Percentiles rank a stretch among this genome's conserved stretches.
phyloP scores from a whole-genome alignment of 2,888 invertebrate species.

The Chesias legatella region DNA sequence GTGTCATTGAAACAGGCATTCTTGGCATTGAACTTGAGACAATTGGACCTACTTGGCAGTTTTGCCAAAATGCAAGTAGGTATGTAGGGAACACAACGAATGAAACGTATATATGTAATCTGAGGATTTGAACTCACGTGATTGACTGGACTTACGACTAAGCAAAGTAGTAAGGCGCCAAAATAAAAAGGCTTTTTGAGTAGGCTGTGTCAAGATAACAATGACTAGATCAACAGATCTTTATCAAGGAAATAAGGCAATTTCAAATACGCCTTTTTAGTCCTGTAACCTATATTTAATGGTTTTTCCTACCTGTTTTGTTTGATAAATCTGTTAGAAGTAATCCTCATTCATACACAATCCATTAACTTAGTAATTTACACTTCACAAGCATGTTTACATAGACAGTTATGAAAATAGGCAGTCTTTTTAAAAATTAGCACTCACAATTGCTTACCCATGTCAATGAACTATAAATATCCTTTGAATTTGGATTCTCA shows the following conservation, averaged over 20 bases:
- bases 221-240: too few relatives aligned
- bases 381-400: constrained; percentile 17
- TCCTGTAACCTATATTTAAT: constrained; percentile 1
- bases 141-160: too few relatives aligned
- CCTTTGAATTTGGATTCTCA: too few relatives aligned
- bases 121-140: background rate
- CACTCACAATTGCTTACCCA: background rate
- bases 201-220: too few relatives aligned
- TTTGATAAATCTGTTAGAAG: background rate
- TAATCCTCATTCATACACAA: too few relatives aligned
- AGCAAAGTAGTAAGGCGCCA: too few relatives aligned
- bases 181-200: too few relatives aligned
- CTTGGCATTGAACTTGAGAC: constrained; percentile 73
- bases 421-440: too few relatives aligned
- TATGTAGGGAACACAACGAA: background rate
- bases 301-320: background rate
- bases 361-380: constrained; percentile 11
- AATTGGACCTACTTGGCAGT: constrained; percentile 58
- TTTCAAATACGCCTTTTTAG: too few relatives aligned
- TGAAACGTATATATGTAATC: too few relatives aligned
- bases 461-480: constrained; percentile 20
- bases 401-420: constrained; percentile 20
- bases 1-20: constrained; percentile 49
- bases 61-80: constrained; percentile 54
- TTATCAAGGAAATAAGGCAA: too few relatives aligned